Evolutionary conservation across 2,797 vertebrate species (phyloP), one percentile per base, ranked within the genome.

Genomic region (Staurois parvus): DNA sequence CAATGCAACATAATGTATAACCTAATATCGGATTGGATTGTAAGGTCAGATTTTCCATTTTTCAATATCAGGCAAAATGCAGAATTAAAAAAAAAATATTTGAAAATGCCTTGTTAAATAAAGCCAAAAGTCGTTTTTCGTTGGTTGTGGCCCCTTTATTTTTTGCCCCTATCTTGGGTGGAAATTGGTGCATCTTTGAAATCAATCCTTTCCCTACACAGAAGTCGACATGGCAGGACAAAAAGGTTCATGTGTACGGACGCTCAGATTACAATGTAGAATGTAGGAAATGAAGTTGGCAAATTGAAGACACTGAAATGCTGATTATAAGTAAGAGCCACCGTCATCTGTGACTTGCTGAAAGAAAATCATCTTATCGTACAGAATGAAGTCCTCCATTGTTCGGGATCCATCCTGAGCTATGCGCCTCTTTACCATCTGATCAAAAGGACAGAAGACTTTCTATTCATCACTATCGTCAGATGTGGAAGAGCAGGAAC

Each of bases 261-360:
- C 40, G 69, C 79, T 72, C 37, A 81, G 12, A 81, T 73, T 81
- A 64, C 79, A 72, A 73, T 62, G 79, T 72, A 80, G 78, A 80
- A 73, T 81, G 59, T 72, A 81, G 79, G 79, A 81, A 81, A 73
- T 81, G 48, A 72, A 62, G 68, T 62, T 81, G 79, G 30, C 68
- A 81, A 72, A 59, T 72, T 72, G 45, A 72, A 73, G 52, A 15
- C 48, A 42, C 52, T 72, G 79, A 81, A 72, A 72, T 81, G 37
- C 69, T 73, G 69, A 81, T 81, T 73, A 73, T 62, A 64, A 56
- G 45, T 42, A 6, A 34, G 67, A 48, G 52, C 28, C 29, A 30
- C n/a, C 34, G 15, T 80, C 67, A 80, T 80, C 79, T 80, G 42
- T 81, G 37, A 81, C 68, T 62, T 72, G 68, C 48, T 81, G 79